These are phyloP conservation scores for Eristalis tenax DNA, from an alignment of 2,888 invertebrate genomes.

Conservation along the genomic window DNA sequence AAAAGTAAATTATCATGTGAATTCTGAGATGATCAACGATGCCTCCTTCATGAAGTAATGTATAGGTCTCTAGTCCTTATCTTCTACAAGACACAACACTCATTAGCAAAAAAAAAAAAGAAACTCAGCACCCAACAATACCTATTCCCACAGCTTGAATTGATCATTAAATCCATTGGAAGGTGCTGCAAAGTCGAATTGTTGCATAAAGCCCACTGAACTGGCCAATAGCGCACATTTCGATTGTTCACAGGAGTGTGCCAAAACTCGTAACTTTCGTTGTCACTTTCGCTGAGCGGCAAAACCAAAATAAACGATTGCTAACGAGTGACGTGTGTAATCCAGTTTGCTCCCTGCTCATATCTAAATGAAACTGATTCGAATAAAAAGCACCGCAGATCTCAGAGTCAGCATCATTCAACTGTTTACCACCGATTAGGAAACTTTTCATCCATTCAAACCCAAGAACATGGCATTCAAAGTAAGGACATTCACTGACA, in stretches of 20 bases:
- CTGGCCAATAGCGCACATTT: neutral
- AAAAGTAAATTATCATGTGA: too few relatives aligned
- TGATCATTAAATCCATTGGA: neutral
- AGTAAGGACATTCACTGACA: neutral
- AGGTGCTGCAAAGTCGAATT: neutral
- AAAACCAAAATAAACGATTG: neutral
- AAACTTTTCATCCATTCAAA: neutral
- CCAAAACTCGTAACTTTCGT: neutral
- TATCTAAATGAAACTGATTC: neutral
- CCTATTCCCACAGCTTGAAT: neutral
- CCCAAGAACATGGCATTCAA: constrained; percentile 16
- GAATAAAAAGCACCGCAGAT: constrained; percentile 5
- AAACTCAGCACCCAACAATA: neutral
- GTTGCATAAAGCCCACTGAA: neutral
- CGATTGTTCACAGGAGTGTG: neutral
- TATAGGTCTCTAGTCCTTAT: too few relatives aligned
- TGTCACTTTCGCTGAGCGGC: neutral
- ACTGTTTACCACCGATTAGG: neutral
- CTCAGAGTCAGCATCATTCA: neutral
- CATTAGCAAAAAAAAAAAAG: too few relatives aligned
- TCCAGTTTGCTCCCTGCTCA: neutral
- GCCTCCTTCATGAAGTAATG: too few relatives aligned
- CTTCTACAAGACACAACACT: too few relatives aligned
- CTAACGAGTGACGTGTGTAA: neutral
- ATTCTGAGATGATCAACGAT: too few relatives aligned